Evolutionary conservation across 1,140 invertebrate genomes (phyloP), one percentile per base, ranked within the genome.

Genomic region (Trichomalopsis sarcophagae): DNA sequence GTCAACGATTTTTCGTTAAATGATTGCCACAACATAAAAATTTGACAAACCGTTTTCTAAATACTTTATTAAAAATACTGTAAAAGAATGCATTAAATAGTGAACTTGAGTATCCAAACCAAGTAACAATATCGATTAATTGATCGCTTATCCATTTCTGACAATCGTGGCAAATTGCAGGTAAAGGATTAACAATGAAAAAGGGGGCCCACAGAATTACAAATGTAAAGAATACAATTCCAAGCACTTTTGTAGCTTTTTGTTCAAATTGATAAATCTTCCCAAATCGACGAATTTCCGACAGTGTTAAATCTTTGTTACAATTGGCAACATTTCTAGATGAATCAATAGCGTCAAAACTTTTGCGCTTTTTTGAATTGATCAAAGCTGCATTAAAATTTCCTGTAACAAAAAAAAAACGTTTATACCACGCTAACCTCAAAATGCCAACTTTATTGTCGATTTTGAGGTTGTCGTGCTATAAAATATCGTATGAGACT

Each of bases 41-140:
- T 90, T 97, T 97, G 88, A 97, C 96, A 92, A 99, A 99, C 0
- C 97, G 97, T 89, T 98, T 96, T 66, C 97, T 93, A 92, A 98
- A 98, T 62, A 98, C 96, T 91, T 97, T 97, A 93, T 99, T 99
- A 93, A 99, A 98, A 85, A 98, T 97, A 2, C 98, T 98, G 91
- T 98, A 98, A 92, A 98, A 98, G 86, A 98, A 97, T 0, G 97
- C 97, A 93, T 99, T 99, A 14, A 98, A 97, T 95, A 98, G 97
- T 3, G 97, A 98, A 88, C 97, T 98, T 47, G 97, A 96, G 91
- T 98, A 99, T 66, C 98, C 98, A 50, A 99, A 93, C 98, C 98
- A 99, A 21, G 97, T 96, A 30, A 97, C 96, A 73, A 97, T 95
- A 90, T 97, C 96, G 88, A 98, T 97, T 44, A 98, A 96, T 93